Evolutionary conservation across 2,797 vertebrate species (phyloP).

Genomic region (Xenopus petersii): DNA sequence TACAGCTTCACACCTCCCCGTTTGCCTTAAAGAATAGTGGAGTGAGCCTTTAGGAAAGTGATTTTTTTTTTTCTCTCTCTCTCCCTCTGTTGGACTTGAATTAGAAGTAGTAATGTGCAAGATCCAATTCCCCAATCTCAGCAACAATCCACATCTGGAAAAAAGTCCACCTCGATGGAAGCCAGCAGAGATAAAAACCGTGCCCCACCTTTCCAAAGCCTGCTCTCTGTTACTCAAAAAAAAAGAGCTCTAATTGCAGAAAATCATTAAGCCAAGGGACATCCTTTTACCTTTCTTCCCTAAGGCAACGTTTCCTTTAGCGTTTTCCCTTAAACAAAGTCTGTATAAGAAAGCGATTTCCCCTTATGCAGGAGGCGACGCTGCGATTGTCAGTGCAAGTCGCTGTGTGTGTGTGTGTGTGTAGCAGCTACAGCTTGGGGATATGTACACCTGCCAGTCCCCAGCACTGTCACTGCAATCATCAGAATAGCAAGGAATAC

Average conservation of each 20-base stretch:
- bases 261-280: slow-evolving; percentile 54
- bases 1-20: slow-evolving; percentile 18
- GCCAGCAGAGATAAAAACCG: neutral
- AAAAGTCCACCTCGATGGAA: neutral
- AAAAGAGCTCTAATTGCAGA: neutral
- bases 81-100: too few relatives aligned
- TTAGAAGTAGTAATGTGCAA: slow-evolving; percentile 19
- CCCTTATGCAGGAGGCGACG: neutral
- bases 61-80: slow-evolving; percentile 1
- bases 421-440: too few relatives aligned
- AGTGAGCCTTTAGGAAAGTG: slow-evolving; percentile 2
- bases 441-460: too few relatives aligned
- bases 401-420: neutral
- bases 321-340: slow-evolving; percentile 56
- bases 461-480: too few relatives aligned
- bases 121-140: slow-evolving; percentile 24
- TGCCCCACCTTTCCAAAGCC: slow-evolving; percentile 19
- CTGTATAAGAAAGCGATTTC: slow-evolving; percentile 14
- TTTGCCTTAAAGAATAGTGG: slow-evolving; percentile 33
- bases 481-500: too few relatives aligned
- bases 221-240: neutral
- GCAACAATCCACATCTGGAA: neutral
- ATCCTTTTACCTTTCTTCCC: slow-evolving; percentile 41
- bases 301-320: slow-evolving; percentile 26
- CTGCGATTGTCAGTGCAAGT: slow-evolving; percentile 6